These are phyloP conservation scores for Liparis tanakae DNA, from an alignment of 2,797 vertebrate genomes.

Conservation along the genomic window DNA sequence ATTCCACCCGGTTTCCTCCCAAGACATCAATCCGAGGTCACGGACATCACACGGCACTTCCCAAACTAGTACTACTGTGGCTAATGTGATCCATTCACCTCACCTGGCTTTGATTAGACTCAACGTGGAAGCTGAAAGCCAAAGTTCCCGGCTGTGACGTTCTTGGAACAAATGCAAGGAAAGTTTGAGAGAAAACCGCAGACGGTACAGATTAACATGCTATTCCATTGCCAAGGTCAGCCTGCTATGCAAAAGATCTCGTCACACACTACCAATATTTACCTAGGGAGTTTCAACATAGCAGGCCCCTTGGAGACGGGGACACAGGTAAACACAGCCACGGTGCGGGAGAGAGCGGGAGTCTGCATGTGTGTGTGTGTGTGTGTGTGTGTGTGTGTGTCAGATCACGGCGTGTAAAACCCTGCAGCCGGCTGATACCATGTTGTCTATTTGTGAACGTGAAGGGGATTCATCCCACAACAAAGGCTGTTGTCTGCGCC, in stretches of 20 bases:
- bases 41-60: conserved; percentile 32
- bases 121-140: conserved; percentile 48
- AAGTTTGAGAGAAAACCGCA: conserved; percentile 36
- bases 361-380: neutral
- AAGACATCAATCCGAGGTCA: conserved; percentile 52
- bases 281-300: conserved; percentile 68
- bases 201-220: conserved; percentile 42
- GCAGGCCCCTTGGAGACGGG: conserved; percentile 44
- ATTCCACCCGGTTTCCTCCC: conserved; percentile 47
- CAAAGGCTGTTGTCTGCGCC: conserved; percentile 30
- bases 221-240: conserved; percentile 35
- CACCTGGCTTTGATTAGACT: conserved; percentile 53
- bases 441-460: conserved; percentile 22
- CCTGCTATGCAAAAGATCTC: conserved; percentile 52
- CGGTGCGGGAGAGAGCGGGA: neutral
- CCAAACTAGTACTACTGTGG: conserved; percentile 28
- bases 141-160: conserved; percentile 28
- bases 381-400: neutral
- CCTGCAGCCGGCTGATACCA: conserved; percentile 37
- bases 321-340: conserved; percentile 53
- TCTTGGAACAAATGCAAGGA: conserved; percentile 47
- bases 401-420: conserved; percentile 22
- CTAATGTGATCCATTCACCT: conserved; percentile 40
- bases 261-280: conserved; percentile 59
- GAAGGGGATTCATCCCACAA: conserved; percentile 43